These are phyloP conservation scores for Norana najaformis DNA, from an alignment of 2,888 invertebrate species.

Conservation along the genomic window DNA sequence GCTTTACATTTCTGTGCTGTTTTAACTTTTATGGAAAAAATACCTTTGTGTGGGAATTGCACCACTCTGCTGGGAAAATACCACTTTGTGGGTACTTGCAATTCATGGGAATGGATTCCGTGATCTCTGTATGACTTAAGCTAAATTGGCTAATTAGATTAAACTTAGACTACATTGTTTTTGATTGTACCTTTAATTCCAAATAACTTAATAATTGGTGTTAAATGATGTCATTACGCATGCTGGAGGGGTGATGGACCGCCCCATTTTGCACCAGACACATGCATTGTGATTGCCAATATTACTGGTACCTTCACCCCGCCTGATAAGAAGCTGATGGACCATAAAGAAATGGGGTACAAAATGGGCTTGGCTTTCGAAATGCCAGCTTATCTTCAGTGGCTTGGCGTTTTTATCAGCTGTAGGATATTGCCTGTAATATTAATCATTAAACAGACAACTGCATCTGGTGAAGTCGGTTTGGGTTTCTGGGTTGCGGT, in stretches of 20 bases:
- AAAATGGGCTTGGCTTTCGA: neutral
- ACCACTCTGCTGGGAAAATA: too few relatives aligned
- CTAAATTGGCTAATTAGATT: too few relatives aligned
- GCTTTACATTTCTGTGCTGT: too few relatives aligned
- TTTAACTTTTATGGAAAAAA: too few relatives aligned
- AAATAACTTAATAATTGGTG: neutral
- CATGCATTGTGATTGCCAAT: neutral
- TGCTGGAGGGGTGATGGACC: neutral
- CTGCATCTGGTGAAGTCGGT: neutral
- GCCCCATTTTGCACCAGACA: neutral
- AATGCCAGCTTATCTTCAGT: neutral
- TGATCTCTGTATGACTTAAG: too few relatives aligned
- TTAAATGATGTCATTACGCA: neutral
- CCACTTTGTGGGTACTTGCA: too few relatives aligned
- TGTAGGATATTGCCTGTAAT: neutral
- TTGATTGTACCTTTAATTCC: neutral
- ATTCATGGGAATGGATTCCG: too few relatives aligned
- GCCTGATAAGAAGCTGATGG: neutral
- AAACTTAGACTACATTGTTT: too few relatives aligned
- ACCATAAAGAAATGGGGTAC: neutral
- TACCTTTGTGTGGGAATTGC: too few relatives aligned
- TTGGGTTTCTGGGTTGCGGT: neutral
- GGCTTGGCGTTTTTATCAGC: conserved; percentile 6
- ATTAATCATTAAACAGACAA: neutral
- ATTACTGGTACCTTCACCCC: neutral